A percentile compares a stretch with the other conserved stretches of the same genome.
These are phyloP conservation scores for Anhinga anhinga DNA, from an alignment of 2,113 vertebrate species.

Conservation along the genomic window DNA sequence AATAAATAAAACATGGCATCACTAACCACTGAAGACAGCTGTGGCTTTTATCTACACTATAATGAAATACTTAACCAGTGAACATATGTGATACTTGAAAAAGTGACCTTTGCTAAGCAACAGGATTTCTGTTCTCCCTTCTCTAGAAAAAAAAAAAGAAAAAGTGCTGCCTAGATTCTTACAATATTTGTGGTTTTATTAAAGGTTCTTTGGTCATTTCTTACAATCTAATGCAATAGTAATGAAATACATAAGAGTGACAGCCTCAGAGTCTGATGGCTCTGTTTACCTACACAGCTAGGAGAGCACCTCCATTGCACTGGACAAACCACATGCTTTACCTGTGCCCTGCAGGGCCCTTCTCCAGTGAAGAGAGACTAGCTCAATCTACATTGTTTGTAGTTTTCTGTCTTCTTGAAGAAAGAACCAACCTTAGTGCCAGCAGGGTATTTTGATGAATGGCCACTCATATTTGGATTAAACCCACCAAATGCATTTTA, in stretches of 20 bases:
- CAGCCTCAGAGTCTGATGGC: background rate
- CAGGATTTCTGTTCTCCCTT: background rate
- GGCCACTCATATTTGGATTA: background rate
- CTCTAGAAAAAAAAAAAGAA: background rate
- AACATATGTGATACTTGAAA: background rate
- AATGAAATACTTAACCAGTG: conserved; percentile 41
- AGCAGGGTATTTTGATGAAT: background rate
- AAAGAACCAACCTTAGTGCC: background rate
- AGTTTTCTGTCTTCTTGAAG: background rate
- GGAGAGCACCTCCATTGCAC: background rate
- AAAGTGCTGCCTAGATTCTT: background rate
- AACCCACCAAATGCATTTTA: background rate
- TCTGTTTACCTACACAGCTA: background rate
- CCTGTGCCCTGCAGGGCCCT: background rate
- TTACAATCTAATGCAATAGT: background rate
- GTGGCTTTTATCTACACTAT: conserved; percentile 31
- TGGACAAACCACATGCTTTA: background rate
- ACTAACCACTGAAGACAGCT: conserved; percentile 28
- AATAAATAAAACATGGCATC: conserved; percentile 63
- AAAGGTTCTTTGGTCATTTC: background rate
- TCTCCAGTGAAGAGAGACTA: background rate
- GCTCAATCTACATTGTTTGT: background rate
- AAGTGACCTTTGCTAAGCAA: conserved; percentile 4
- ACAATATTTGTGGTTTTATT: background rate
- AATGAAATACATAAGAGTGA: background rate